Evolutionary conservation across 2,113 vertebrate genomes (phyloP), one percentile per base, ranked within the genome.

Genomic region (Tapirus terrestris): DNA sequence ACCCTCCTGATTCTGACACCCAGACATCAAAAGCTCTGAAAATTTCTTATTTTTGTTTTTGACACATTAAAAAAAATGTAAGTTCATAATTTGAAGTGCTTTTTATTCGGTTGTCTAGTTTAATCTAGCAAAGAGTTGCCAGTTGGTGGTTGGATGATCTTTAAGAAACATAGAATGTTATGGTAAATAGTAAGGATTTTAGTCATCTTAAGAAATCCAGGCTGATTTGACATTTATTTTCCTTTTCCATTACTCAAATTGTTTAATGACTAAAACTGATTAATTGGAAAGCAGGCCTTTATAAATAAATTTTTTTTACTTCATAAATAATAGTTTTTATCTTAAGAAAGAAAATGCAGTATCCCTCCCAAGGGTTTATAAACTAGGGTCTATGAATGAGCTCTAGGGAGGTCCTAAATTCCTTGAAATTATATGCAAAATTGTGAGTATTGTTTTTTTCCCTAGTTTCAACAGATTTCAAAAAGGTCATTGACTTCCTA

Each of bases 321-420:
- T 94, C n/a, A 45, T 85, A 84, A 93, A 79, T 18, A 90, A 73
- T 53, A 84, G 61, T n/a, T 93, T 92, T 77, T 90, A 77, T 51
- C 61, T 31, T 72, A 79, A 36, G 25, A 93, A 84, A 63, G 7
- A 94, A 79, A 80, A 72, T n/a, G 39, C 63, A 83, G 13, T 61
- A 70, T 80, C 43, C 29, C 8, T 86, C 36, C 56, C 25, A 56
- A 80, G 33, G 31, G 48, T 18, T 88, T 93, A 2, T 79, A 73
- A 73, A 53, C 20, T 65, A 86, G 21, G 2, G 36, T 51, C 14
- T 67, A 8, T 39, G 27, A 65, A 81, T 48, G 12, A 39, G 21
- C 39, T 43, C 23, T 75, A 67, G 20, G 14, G 80, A 73, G n/a
- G 8, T 25, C 73, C 10, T 73, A 73, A 39, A 33, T 72, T 85